These are phyloP conservation scores for Nesometra sesokonis DNA, from an alignment of 35 echinoderm and acorn worm genomes.

Conservation along the genomic window DNA sequence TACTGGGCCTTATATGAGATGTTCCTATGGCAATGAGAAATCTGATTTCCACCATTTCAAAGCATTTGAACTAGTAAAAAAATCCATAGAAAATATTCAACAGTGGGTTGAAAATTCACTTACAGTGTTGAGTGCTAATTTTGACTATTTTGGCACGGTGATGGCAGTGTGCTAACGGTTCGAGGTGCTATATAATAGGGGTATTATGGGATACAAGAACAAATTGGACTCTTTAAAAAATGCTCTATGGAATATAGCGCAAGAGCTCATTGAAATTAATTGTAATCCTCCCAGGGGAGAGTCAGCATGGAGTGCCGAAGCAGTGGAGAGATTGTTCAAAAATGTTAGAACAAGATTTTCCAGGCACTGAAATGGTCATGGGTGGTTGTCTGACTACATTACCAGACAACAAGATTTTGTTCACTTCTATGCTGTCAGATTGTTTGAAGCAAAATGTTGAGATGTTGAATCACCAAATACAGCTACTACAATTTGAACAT, in stretches of 20 bases:
- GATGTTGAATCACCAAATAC: slow-evolving; percentile 15
- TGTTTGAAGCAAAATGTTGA: not conserved
- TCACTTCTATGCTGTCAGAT: not conserved
- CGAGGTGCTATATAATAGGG: too few relatives aligned
- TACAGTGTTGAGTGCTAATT: not conserved
- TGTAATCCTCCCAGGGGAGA: too few relatives aligned
- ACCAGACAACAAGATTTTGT: not conserved
- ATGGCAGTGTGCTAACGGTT: too few relatives aligned
- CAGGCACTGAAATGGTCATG: not conserved
- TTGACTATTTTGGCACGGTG: not conserved
- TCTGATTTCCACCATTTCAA: not conserved
- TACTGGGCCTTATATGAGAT: not conserved
- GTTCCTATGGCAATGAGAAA: not conserved
- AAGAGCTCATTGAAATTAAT: too few relatives aligned
- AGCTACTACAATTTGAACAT: not conserved
- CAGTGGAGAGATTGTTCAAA: too few relatives aligned
- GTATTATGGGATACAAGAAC: too few relatives aligned
- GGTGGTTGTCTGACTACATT: not conserved
- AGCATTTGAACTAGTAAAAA: not conserved
- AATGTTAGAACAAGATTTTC: too few relatives aligned
- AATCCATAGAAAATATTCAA: not conserved
- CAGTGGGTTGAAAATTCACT: not conserved
- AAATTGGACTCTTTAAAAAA: too few relatives aligned
- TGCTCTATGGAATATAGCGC: too few relatives aligned
- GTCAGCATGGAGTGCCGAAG: too few relatives aligned